phyloP scores from a whole-genome alignment of 2,888 invertebrate species.

The Ptilodon capucinus region DNA sequence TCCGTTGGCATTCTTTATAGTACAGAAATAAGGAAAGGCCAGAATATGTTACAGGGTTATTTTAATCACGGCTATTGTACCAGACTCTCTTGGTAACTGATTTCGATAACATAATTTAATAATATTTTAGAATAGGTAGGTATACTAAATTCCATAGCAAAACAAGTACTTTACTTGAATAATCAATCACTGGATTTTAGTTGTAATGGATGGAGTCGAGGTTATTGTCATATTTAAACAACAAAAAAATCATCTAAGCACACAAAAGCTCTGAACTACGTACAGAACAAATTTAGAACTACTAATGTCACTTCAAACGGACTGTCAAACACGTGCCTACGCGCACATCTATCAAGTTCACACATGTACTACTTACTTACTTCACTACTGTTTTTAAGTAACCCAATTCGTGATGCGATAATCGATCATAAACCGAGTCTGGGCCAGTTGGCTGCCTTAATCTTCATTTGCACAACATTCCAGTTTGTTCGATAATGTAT shows the following conservation, averaged over 20 bases:
- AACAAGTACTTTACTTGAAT: too few relatives aligned
- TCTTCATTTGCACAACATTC: conserved; percentile 34
- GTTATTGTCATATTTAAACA: too few relatives aligned
- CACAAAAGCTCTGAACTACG: too few relatives aligned
- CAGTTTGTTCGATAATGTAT: conserved; percentile 6
- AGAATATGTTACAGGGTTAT: background rate
- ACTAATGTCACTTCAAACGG: background rate
- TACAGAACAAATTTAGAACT: background rate
- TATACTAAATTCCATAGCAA: too few relatives aligned
- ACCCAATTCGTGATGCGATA: conserved; percentile 45
- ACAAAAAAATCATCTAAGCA: too few relatives aligned
- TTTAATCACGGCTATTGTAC: background rate
- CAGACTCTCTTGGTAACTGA: background rate
- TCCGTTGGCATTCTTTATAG: conserved; percentile 11
- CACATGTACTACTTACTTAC: conserved; percentile 1
- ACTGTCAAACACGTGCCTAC: background rate
- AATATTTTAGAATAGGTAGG: too few relatives aligned
- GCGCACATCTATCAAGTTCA: background rate
- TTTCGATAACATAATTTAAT: background rate
- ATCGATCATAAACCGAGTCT: conserved; percentile 39
- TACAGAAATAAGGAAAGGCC: conserved; percentile 5
- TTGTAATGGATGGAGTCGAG: too few relatives aligned
- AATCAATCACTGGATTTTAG: too few relatives aligned
- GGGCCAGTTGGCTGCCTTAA: conserved; percentile 14
- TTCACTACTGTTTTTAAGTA: conserved; percentile 23